Evolutionary conservation across 2,888 invertebrate species (phyloP), one percentile per base, ranked within the genome.

Genomic region (Hemistola chrysoprasaria): DNA sequence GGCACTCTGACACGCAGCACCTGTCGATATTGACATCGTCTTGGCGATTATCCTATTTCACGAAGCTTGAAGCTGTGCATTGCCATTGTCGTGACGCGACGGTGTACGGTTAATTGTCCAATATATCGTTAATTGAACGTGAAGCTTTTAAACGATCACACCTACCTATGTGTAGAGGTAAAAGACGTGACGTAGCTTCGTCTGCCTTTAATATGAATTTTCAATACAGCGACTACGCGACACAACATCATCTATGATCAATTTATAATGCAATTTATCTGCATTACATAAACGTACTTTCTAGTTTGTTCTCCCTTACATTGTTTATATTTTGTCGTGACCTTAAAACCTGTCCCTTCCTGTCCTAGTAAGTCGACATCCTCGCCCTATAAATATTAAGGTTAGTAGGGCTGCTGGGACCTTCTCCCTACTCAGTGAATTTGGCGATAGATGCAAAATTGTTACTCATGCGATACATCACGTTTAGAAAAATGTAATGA

Each of bases 371-470:
- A 9, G 22, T 28, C 27, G 11, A 10, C 32, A 28, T 37, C 22
- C 42, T 27, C 30, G 34, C 8, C 40, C 35, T 35, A 35, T 26
- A 3, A 3, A 30, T 35, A 30, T 40, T 30, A 25, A 34, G 34
- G 40, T 30, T 32, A 34, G 35, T 26, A 35, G 35, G 41, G 27
- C 23, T 11, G 8, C 27, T 6, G 31, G 10, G 36, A 37, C 42
- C 42, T 37, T 40, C 37, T 32, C 20, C 23, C 42, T 36, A 24
- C 27, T 36, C 36, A 9, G 11, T 28, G 32, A 37, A 22, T 28
- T 31, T 31, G 23, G 16, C 3, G 16, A 16, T 16, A 2, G 16
- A 16, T 16, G n/a, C n/a, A n/a, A n/a, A n/a, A n/a, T n/a, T n/a
- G n/a, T n/a, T 3, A 16, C 16, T 16, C 16, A 4, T 16, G 16